Percentiles rank a stretch among this genome's conserved stretches.
These are phyloP conservation scores for Sebastes diaconus DNA, from an alignment of 2,797 vertebrate genomes.

Conservation along the genomic window DNA sequence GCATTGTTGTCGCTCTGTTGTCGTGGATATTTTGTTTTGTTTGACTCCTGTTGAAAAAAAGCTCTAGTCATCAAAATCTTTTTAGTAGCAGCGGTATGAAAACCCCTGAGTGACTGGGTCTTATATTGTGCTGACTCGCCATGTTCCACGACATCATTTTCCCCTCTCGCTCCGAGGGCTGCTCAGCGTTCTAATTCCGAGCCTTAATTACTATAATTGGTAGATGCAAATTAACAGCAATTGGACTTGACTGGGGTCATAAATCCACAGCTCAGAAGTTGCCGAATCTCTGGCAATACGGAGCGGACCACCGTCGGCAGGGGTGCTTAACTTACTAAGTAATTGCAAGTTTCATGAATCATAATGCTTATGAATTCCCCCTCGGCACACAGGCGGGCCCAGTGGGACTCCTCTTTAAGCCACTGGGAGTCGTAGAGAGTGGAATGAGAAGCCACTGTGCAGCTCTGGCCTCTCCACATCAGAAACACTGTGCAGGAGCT, in stretches of 20 bases:
- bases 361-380: slow-evolving; percentile 79
- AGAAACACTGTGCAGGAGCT: slow-evolving; percentile 27
- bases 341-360: slow-evolving; percentile 83
- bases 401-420: slow-evolving; percentile 60
- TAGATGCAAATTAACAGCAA: slow-evolving; percentile 84
- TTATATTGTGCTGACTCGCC: slow-evolving; percentile 68
- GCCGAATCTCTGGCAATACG: slow-evolving; percentile 73
- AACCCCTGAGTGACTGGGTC: slow-evolving; percentile 32
- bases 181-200: slow-evolving; percentile 70
- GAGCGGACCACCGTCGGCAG: slow-evolving; percentile 72
- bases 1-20: slow-evolving; percentile 39
- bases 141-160: slow-evolving; percentile 67
- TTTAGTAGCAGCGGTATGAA: slow-evolving; percentile 42
- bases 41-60: slow-evolving; percentile 49
- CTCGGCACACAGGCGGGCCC: slow-evolving; percentile 44
- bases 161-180: slow-evolving; percentile 54
- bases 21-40: slow-evolving; percentile 38
- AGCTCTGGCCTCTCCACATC: slow-evolving; percentile 37
- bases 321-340: slow-evolving; percentile 80
- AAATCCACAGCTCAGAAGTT: slow-evolving; percentile 82
- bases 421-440: slow-evolving; percentile 48
- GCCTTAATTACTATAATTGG: slow-evolving; percentile 84
- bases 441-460: slow-evolving; percentile 62
- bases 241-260: slow-evolving; percentile 84
- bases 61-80: slow-evolving; percentile 54